Base-by-base conservation (phyloP, 2,797 vertebrate genomes). In the Galago senegalensis region DNA sequence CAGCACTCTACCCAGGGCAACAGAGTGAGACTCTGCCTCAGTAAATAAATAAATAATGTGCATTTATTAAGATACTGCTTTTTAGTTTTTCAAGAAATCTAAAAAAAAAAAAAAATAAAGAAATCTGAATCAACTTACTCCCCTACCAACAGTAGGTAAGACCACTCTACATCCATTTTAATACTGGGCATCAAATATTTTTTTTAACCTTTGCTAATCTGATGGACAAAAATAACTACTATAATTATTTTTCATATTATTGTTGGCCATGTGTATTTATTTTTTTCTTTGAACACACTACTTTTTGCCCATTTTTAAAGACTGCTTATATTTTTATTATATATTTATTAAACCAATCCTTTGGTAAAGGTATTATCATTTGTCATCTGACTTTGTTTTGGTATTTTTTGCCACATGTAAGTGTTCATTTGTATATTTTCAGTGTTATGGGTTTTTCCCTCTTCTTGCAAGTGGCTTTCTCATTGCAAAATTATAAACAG, bases 51-150 rank as follows among this genome's bases (percentile, higher is more conserved):
- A 91, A 76, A 21, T 46, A 37, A 73, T 7, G 21, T 53, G 20
- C 7, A 79, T 73, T 94, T 95, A 79, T 73, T 63, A 91, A 91
- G 49, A 77, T 14, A 58, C 0, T 67, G 10, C 7, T 88, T 5
- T 73, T 92, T 31, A 56, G 37, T 70, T 77, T 83, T 95, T 84
- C 60, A 46, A 86, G 85, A 94, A 93, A 69, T 84, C 16, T 60
- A n/a, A 80, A 80, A 40, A 40, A 40, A 40, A 40, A 40, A 40
- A 40, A 40, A 40, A 40, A 40, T 34, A 34, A 56, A 86, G 85
- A 94, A 93, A 69, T 84, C 16, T 60, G 37, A 80, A 80, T 61
- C 65, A 61, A 86, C 20, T 65, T 53, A 69, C 43, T 84, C 69
- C 69, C 16, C 49, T 58, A 65, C 11, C 34, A 73, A 63, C 16